phyloP scores from a whole-genome alignment of 2,113 vertebrate species.

The Andinoacara biseriatus region DNA sequence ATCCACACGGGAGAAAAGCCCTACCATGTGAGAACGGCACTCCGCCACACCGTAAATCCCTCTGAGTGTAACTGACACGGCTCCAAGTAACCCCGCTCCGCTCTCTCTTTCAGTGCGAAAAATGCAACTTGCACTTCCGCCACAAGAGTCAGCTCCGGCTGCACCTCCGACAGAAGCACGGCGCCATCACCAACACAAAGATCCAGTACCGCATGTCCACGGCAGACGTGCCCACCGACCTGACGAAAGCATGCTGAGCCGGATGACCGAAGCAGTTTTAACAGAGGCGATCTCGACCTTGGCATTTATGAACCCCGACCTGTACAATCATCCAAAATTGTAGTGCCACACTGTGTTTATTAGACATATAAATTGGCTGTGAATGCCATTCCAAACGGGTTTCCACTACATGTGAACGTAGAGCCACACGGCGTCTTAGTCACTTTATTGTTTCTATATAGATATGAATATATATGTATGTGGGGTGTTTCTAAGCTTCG shows the following conservation, averaged over 20 bases:
- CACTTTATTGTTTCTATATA: slow-evolving; percentile 84
- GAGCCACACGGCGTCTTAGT: slow-evolving; percentile 79
- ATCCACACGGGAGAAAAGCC: slow-evolving; percentile 99
- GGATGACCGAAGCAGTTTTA: background rate
- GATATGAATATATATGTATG: slow-evolving; percentile 73
- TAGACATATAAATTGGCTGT: slow-evolving; percentile 67
- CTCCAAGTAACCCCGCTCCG: background rate
- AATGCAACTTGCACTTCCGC: slow-evolving; percentile 99
- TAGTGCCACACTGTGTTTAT: slow-evolving; percentile 85
- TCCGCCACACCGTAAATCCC: background rate
- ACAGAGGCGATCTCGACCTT: slow-evolving; percentile 66
- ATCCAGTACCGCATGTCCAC: slow-evolving; percentile 93
- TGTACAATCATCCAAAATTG: slow-evolving; percentile 82
- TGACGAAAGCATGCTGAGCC: slow-evolving; percentile 90
- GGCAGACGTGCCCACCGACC: slow-evolving; percentile 85
- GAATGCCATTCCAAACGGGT: slow-evolving; percentile 81
- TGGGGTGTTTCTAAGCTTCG: slow-evolving; percentile 81
- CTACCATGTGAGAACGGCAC: slow-evolving; percentile 86
- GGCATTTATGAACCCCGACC: slow-evolving; percentile 75
- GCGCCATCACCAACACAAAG: slow-evolving; percentile 99
- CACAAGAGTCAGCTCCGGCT: slow-evolving; percentile 98
- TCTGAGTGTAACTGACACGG: background rate
- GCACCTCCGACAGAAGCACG: slow-evolving; percentile 97
- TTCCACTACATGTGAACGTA: slow-evolving; percentile 84
- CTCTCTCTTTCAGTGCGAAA: slow-evolving; percentile 88